A percentile compares a stretch with the other conserved stretches of the same genome.
These are phyloP conservation scores for Solen grandis DNA, from an alignment of 1,140 invertebrate genomes.

Conservation along the genomic window DNA sequence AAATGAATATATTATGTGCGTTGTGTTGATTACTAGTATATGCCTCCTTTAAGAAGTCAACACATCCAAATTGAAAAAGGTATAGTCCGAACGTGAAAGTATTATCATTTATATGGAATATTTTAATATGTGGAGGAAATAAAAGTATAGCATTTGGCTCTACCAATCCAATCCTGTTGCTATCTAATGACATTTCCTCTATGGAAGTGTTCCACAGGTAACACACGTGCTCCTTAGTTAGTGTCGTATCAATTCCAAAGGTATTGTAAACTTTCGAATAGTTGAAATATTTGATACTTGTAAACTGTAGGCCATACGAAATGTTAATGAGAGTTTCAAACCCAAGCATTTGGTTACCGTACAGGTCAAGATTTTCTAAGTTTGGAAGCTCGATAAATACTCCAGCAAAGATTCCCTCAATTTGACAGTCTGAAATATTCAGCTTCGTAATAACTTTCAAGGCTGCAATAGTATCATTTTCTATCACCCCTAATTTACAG, in stretches of 20 bases:
- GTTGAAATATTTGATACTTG: constrained; percentile 27
- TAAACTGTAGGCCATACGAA: constrained; percentile 37
- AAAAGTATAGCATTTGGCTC: constrained; percentile 29
- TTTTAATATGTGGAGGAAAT: constrained; percentile 33
- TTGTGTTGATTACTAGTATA: not conserved
- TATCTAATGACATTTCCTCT: not conserved
- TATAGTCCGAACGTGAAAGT: constrained; percentile 33
- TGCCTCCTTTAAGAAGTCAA: not conserved
- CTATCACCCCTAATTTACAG: not conserved
- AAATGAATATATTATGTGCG: not conserved
- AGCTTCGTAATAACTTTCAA: not conserved
- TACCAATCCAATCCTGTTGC: not conserved
- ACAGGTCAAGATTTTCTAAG: constrained; percentile 44
- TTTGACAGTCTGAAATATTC: constrained; percentile 46
- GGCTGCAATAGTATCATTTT: constrained; percentile 2
- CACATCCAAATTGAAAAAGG: constrained; percentile 1
- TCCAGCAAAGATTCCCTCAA: constrained; percentile 16
- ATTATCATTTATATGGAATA: constrained; percentile 16
- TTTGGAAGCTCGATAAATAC: constrained; percentile 8
- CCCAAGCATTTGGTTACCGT: constrained; percentile 32
- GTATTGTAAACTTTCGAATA: constrained; percentile 8
- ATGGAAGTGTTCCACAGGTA: constrained; percentile 51
- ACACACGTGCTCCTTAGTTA: constrained; percentile 1
- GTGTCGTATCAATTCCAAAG: constrained; percentile 9
- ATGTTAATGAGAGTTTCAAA: constrained; percentile 27